A percentile compares a stretch with the other conserved stretches of the same genome.
These are phyloP conservation scores for Cinclus mexicanus DNA, from an alignment of 2,113 vertebrate genomes.

Conservation along the genomic window DNA sequence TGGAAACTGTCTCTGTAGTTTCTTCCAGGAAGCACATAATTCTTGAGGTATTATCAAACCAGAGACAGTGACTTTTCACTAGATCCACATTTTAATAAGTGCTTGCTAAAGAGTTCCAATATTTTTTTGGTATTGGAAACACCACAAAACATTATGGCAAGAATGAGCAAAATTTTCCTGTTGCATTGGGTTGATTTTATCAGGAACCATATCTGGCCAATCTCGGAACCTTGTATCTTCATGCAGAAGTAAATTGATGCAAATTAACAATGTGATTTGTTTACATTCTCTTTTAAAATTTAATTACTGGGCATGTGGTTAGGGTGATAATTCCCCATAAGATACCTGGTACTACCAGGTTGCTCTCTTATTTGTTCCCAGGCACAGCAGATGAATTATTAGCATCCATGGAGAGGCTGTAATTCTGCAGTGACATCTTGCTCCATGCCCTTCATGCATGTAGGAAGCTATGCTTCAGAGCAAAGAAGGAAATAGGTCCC, in stretches of 20 bases:
- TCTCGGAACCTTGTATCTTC: neutral
- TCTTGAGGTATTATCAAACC: neutral
- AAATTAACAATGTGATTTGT: neutral
- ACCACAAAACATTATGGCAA: neutral
- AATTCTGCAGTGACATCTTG: neutral
- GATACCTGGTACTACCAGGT: neutral
- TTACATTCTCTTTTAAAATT: neutral
- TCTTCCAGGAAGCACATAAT: neutral
- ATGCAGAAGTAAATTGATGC: neutral
- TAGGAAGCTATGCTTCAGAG: neutral
- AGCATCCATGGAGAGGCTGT: neutral
- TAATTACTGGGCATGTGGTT: neutral
- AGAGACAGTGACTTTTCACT: neutral
- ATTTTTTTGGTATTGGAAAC: neutral
- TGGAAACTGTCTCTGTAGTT: neutral
- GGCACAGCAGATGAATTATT: neutral
- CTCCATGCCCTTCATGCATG: neutral
- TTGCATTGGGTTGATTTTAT: neutral
- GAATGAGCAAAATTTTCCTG: neutral
- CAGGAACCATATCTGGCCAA: fast-evolving
- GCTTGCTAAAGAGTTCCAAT: neutral
- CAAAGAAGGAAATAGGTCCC: neutral
- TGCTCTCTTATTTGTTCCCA: neutral
- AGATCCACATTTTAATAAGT: neutral
- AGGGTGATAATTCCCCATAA: neutral